These are phyloP conservation scores for Macrotis lagotis DNA, from an alignment of 2,113 vertebrate species.

Conservation along the genomic window DNA sequence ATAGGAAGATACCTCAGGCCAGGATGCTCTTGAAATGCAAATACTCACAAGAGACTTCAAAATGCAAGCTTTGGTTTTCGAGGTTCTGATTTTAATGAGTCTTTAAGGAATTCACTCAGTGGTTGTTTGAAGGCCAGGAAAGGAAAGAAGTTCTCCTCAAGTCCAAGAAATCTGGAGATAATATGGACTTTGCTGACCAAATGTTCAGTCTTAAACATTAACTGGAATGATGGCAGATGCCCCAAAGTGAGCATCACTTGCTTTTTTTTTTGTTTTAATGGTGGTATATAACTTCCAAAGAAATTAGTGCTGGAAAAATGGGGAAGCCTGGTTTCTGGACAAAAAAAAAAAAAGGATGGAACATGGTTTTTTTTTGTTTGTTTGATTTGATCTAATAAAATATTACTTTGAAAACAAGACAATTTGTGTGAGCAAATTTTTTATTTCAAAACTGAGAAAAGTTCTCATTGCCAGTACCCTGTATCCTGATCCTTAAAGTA, in stretches of 20 bases:
- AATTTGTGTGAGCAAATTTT: conserved; percentile 16
- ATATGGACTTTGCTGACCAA: conserved; percentile 39
- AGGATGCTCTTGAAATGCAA: conserved; percentile 48
- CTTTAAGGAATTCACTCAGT: conserved; percentile 15
- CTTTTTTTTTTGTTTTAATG: conserved; percentile 36
- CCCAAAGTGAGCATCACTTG: background rate
- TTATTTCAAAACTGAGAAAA: background rate
- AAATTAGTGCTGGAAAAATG: conserved; percentile 43
- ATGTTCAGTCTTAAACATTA: conserved; percentile 30
- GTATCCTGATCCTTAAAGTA: background rate
- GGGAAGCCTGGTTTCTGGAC: conserved; percentile 52
- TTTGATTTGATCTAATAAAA: conserved; percentile 78
- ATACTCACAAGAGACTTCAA: conserved; percentile 5
- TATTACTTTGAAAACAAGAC: conserved; percentile 58
- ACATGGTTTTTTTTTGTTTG: conserved; percentile 66
- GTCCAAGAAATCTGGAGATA: conserved; percentile 42
- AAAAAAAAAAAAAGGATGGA: conserved; percentile 54
- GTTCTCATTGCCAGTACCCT: background rate
- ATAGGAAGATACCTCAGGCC: conserved; percentile 71
- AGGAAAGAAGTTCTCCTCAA: conserved; percentile 1
- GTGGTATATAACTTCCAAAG: background rate
- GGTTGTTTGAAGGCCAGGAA: background rate
- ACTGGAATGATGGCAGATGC: background rate
- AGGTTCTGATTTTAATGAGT: background rate
- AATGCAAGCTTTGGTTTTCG: background rate